Evolutionary conservation across 53 echinoderm and acorn worm genomes (phyloP).

Genomic region (Glandiceps talaboti): DNA sequence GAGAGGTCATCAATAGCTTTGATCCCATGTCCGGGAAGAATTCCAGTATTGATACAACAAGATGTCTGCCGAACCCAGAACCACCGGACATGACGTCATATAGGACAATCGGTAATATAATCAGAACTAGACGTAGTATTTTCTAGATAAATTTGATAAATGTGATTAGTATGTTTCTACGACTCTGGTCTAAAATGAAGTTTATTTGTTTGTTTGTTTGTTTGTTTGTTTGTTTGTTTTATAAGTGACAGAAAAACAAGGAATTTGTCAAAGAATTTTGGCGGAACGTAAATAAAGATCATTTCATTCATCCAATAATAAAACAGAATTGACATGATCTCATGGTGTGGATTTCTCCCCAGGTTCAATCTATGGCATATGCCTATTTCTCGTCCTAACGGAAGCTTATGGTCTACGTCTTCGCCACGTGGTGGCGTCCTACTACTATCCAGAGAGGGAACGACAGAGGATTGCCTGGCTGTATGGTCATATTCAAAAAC

Average conservation of each 20-base stretch:
- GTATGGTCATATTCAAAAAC: conserved; percentile 60
- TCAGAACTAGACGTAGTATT: no score
- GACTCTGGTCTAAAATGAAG: no score
- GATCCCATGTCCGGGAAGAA: conserved; percentile 51
- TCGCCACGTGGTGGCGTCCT: conserved; percentile 49
- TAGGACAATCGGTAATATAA: conserved; percentile 50
- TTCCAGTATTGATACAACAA: conserved; percentile 67
- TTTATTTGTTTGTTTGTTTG: no score
- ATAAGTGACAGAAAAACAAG: no score
- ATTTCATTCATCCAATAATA: no score
- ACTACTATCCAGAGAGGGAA: conserved; percentile 77
- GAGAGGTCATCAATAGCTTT: conserved; percentile 32
- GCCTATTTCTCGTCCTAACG: conserved; percentile 44
- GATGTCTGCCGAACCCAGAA: conserved; percentile 60
- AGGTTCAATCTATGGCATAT: conserved; percentile 45
- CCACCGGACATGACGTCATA: conserved; percentile 40
- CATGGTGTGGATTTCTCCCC: conserved; percentile 3
- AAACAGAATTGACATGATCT: no score
- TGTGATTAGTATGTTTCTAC: no score
- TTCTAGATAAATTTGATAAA: no score
- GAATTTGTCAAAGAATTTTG: neutral
- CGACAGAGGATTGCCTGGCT: conserved; percentile 60
- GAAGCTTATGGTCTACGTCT: conserved; percentile 90
- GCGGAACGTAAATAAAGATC: neutral
- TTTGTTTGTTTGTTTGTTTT: no score